phyloP scores from a whole-genome alignment of 2,113 vertebrate species.

The Salvator merianae region DNA sequence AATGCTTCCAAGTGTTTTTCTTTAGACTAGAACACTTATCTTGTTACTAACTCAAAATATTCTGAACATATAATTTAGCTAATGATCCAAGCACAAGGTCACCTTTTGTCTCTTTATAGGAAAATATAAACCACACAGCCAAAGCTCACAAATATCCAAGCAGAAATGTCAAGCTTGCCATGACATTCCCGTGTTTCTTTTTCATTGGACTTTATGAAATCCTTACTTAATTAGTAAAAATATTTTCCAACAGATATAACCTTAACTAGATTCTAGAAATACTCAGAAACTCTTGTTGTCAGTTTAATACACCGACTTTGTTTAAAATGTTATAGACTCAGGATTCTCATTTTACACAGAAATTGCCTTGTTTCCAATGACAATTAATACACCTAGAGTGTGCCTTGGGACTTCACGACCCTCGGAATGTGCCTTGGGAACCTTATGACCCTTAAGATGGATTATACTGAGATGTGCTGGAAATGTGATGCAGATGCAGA shows the following conservation, averaged over 20 bases:
- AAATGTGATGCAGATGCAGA: not conserved
- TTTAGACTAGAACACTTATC: not conserved
- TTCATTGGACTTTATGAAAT: not conserved
- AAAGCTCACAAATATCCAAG: conserved; percentile 34
- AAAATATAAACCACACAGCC: rapidly evolving
- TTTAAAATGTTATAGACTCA: not conserved
- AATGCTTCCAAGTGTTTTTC: not conserved
- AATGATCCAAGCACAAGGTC: not conserved
- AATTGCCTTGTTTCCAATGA: conserved; percentile 9
- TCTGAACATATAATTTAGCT: not conserved
- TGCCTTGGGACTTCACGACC: not conserved
- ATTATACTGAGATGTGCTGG: conserved; percentile 5
- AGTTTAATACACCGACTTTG: not conserved
- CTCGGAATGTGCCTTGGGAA: rapidly evolving
- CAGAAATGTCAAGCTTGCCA: conserved; percentile 36
- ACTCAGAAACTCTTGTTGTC: conserved; percentile 5
- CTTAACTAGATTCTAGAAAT: not conserved
- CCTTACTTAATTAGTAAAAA: not conserved
- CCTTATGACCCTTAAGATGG: conserved; percentile 3
- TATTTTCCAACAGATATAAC: conserved; percentile 25
- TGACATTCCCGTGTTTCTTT: conserved; percentile 15
- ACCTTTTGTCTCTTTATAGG: rapidly evolving
- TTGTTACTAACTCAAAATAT: not conserved
- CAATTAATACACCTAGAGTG: not conserved
- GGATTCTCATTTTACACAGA: not conserved